Percentiles rank a stretch among this genome's conserved stretches.
Evolutionary conservation across 2,113 vertebrate species (phyloP).

Genomic region (Strix aluco): DNA sequence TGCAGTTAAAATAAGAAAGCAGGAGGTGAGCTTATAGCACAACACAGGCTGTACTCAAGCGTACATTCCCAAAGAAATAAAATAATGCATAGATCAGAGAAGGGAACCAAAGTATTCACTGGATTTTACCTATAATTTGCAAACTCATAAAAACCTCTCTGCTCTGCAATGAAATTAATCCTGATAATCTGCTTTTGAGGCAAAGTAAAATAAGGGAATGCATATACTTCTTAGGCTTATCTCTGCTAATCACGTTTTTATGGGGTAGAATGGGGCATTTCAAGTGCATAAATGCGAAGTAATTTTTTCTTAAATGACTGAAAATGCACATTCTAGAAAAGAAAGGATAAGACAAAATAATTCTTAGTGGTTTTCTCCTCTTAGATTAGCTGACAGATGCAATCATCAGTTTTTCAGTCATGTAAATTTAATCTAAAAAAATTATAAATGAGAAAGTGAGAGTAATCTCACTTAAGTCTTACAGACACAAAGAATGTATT

Average conservation of each 20-base stretch:
- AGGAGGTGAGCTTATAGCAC: neutral
- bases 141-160: neutral
- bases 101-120: neutral
- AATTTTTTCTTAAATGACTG: neutral
- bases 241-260: neutral
- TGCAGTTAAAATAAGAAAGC: neutral
- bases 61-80: neutral
- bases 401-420: neutral
- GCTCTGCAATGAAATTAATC: neutral
- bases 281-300: neutral
- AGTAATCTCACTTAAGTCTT: neutral
- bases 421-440: neutral
- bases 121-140: neutral
- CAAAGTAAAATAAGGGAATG: neutral
- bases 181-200: neutral
- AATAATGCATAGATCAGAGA: neutral
- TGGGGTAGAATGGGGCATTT: neutral
- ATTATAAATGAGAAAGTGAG: neutral
- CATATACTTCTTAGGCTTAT: neutral
- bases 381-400: neutral
- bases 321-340: neutral
- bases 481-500: neutral
- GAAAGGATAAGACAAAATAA: neutral
- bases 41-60: neutral
- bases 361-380: neutral